phyloP scores from a whole-genome alignment of 2,888 invertebrate genomes.

The Iphiclides podalirius region DNA sequence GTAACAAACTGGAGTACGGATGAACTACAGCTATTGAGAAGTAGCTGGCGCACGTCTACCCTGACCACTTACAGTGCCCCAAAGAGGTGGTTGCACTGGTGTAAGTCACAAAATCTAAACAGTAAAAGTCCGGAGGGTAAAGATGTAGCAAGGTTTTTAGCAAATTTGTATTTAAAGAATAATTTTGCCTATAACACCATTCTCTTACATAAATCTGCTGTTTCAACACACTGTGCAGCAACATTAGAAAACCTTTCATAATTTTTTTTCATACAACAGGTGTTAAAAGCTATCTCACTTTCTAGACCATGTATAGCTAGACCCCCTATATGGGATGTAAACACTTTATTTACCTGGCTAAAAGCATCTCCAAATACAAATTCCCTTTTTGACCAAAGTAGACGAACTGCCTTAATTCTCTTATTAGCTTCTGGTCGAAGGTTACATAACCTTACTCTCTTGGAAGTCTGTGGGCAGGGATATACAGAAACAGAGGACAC shows the following conservation, averaged over 20 bases:
- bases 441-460: not conserved
- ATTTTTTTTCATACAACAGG: slow-evolving; percentile 19
- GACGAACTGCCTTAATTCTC: slow-evolving; percentile 18
- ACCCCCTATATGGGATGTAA: slow-evolving; percentile 21
- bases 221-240: slow-evolving; percentile 16
- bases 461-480: slow-evolving; percentile 4
- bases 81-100: slow-evolving; percentile 24
- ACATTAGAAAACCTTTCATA: slow-evolving; percentile 5
- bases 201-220: slow-evolving; percentile 22
- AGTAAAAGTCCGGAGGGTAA: slow-evolving; percentile 3
- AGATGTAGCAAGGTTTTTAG: not conserved
- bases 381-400: slow-evolving; percentile 19
- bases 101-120: slow-evolving; percentile 6
- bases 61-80: slow-evolving; percentile 25
- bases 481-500: not conserved
- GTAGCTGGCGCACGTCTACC: slow-evolving; percentile 30
- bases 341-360: slow-evolving; percentile 6
- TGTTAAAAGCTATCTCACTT: slow-evolving; percentile 23
- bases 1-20: slow-evolving; percentile 23
- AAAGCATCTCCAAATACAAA: no score
- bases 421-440: slow-evolving; percentile 22
- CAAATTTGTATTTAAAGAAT: not conserved
- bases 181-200: slow-evolving; percentile 13
- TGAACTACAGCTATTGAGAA: slow-evolving; percentile 24
- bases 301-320: slow-evolving; percentile 5